A percentile compares a stretch with the other conserved stretches of the same genome.
phyloP scores from a whole-genome alignment of 2,113 vertebrate species.

The Dipodomys ordii region DNA sequence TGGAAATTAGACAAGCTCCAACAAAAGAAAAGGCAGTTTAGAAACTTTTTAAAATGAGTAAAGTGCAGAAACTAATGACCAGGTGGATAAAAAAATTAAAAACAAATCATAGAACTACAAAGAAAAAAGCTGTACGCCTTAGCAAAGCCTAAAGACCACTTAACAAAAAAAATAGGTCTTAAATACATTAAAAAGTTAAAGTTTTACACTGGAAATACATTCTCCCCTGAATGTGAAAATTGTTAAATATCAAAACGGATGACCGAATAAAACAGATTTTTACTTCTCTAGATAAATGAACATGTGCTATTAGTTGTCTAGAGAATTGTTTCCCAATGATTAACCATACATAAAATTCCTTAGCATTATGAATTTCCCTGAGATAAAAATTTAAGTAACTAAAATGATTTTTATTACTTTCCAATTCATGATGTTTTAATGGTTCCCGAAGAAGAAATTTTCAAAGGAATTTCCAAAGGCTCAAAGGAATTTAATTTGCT shows the following conservation, averaged over 20 bases:
- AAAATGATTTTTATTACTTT: constrained; percentile 28
- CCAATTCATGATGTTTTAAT: constrained; percentile 3
- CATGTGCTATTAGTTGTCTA: not conserved
- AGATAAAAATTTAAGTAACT: constrained; percentile 52
- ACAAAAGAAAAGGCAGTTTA: not conserved
- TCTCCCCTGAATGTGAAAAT: not conserved
- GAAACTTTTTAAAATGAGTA: not conserved
- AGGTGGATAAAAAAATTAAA: not conserved
- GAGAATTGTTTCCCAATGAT: not conserved
- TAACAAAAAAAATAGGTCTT: fast-evolving
- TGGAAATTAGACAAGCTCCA: not conserved
- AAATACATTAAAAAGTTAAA: constrained; percentile 15
- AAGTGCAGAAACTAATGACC: not conserved
- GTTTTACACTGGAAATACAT: not conserved
- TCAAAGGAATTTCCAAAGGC: not conserved
- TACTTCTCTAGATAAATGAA: not conserved
- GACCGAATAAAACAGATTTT: not conserved
- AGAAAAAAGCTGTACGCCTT: not conserved
- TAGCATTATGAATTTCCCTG: not conserved
- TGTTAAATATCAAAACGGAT: not conserved
- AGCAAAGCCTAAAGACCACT: not conserved
- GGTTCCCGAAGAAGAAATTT: not conserved
- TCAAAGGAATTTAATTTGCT: not conserved
- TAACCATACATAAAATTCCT: not conserved
- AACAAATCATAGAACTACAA: not conserved